Percentiles rank a stretch among this genome's conserved stretches.
Conservation (phyloP, 2,797 vertebrate genomes). For the Darevskia nairensis region DNA sequence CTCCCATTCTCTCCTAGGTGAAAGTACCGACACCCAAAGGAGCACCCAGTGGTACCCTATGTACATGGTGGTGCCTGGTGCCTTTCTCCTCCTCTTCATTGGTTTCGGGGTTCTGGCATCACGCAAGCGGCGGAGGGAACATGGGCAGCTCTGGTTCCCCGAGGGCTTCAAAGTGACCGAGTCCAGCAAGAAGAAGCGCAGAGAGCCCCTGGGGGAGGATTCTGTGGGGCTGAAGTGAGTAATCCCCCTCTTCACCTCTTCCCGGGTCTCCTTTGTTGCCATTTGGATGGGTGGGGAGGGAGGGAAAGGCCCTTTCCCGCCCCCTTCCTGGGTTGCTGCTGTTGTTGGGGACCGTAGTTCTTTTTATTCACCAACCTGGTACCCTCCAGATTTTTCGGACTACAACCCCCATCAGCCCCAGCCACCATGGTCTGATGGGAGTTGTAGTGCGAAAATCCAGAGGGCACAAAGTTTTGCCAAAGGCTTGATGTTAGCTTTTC, state of each 20-base stretch:
- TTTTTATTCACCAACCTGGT: too few relatives aligned
- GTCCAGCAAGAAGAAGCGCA: conserved; percentile 96
- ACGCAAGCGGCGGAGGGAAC: conserved; percentile 93
- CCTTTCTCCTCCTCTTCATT: conserved; percentile 85
- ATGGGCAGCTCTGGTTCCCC: conserved; percentile 98
- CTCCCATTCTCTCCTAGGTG: conserved; percentile 79
- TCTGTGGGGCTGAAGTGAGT: conserved; percentile 98
- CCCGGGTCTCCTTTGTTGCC: fast-evolving
- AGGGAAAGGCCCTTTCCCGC: background rate
- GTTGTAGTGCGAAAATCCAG: too few relatives aligned
- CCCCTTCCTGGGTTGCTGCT: too few relatives aligned
- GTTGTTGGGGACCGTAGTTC: background rate
- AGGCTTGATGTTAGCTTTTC: background rate
- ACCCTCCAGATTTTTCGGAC: too few relatives aligned
- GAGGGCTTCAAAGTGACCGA: conserved; percentile 98
- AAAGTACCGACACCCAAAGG: conserved; percentile 73
- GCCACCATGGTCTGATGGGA: too few relatives aligned
- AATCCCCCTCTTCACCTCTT: background rate
- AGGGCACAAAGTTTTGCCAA: too few relatives aligned
- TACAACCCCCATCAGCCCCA: too few relatives aligned
- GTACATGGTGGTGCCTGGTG: conserved; percentile 83
- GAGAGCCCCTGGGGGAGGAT: conserved; percentile 96
- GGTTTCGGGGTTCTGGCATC: conserved; percentile 91
- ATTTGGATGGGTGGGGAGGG: too few relatives aligned
- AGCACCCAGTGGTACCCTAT: conserved; percentile 82